Conservation (phyloP, 2,888 invertebrate genomes). For the Clanis bilineata region DNA sequence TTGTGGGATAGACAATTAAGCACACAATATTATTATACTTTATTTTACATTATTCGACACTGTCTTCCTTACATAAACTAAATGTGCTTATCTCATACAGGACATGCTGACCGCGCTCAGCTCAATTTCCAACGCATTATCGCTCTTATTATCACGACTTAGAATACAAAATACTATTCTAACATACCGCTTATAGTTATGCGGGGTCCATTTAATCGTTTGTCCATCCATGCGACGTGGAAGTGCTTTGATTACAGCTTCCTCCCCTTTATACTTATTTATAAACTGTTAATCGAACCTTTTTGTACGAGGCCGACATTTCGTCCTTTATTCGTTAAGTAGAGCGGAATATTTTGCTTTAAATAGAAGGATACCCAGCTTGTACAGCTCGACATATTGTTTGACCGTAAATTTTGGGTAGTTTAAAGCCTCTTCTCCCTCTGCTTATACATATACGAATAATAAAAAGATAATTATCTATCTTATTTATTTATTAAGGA, state of each 20-base stretch:
- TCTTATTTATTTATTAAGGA: no score
- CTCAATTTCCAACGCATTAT: slow-evolving; percentile 15
- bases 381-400: background rate
- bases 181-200: slow-evolving; percentile 32
- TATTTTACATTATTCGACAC: background rate
- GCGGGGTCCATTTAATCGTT: slow-evolving; percentile 64
- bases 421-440: no score
- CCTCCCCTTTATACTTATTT: slow-evolving; percentile 70
- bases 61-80: slow-evolving; percentile 3
- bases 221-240: slow-evolving; percentile 67
- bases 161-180: slow-evolving; percentile 28
- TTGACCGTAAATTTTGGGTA: no score
- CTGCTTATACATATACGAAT: no score
- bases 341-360: slow-evolving; percentile 34
- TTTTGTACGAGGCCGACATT: slow-evolving; percentile 41
- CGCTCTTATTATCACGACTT: slow-evolving; percentile 20
- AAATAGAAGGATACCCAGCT: background rate
- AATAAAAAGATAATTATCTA: no score
- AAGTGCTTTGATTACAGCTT: slow-evolving; percentile 74
- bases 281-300: slow-evolving; percentile 56
- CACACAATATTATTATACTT: no score
- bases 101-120: slow-evolving; percentile 21
- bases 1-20: background rate
- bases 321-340: slow-evolving; percentile 46
- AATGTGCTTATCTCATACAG: slow-evolving; percentile 3